Percentiles rank a stretch among this genome's conserved stretches.
phyloP scores from a whole-genome alignment of 2,888 invertebrate genomes.

The Hydraecia micacea region DNA sequence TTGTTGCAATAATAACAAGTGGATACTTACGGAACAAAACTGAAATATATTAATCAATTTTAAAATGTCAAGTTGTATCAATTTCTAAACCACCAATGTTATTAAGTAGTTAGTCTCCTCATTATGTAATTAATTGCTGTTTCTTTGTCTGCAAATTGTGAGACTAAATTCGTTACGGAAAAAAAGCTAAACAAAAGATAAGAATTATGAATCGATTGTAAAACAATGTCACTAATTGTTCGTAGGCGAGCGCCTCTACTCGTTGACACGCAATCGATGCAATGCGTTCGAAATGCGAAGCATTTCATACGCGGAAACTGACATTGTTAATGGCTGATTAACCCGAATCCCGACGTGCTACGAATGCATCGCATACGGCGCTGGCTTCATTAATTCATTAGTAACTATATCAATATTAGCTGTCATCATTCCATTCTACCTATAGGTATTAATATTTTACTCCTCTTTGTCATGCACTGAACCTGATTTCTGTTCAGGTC shows the following conservation, averaged over 20 bases:
- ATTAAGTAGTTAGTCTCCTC: slow-evolving; percentile 56
- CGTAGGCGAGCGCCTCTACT: slow-evolving; percentile 72
- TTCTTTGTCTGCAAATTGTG: slow-evolving; percentile 58
- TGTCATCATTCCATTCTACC: slow-evolving; percentile 46
- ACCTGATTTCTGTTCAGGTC: slow-evolving; percentile 7
- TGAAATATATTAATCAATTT: slow-evolving; percentile 20
- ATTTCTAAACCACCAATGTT: slow-evolving; percentile 51
- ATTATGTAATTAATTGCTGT: slow-evolving; percentile 57
- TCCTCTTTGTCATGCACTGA: slow-evolving; percentile 40
- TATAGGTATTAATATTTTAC: slow-evolving; percentile 47
- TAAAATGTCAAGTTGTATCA: slow-evolving; percentile 28
- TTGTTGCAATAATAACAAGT: slow-evolving; percentile 26
- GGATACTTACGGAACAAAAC: slow-evolving; percentile 2
- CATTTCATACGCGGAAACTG: slow-evolving; percentile 60
- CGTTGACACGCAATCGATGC: slow-evolving; percentile 65
- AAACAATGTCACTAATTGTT: slow-evolving; percentile 85
- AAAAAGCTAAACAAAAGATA: slow-evolving; percentile 76
- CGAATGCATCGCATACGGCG: slow-evolving; percentile 50
- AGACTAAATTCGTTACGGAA: slow-evolving; percentile 55
- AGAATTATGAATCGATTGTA: slow-evolving; percentile 75
- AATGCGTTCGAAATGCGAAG: slow-evolving; percentile 53
- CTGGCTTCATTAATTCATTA: slow-evolving; percentile 54
- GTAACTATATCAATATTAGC: slow-evolving; percentile 57
- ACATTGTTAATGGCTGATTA: slow-evolving; percentile 56
- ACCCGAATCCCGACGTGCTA: slow-evolving; percentile 49